These are phyloP conservation scores for Myotis vivesi DNA, from an alignment of 2,797 vertebrate species.

Conservation along the genomic window DNA sequence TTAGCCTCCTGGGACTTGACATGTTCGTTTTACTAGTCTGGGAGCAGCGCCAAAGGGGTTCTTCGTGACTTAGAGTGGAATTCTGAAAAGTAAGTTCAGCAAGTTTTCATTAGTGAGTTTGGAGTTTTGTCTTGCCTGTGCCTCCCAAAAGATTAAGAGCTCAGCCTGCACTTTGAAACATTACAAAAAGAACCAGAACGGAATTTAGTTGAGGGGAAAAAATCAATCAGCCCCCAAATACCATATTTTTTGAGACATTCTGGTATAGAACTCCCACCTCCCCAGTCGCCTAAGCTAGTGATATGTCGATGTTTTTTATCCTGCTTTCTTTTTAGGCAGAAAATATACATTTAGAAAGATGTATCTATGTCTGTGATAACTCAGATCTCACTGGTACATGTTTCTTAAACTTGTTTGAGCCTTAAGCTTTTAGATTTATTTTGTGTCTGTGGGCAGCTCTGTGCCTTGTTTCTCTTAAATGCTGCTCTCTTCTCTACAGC, in stretches of 20 bases:
- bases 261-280: constrained; percentile 44
- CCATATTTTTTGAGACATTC: constrained; percentile 66
- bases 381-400: not conserved
- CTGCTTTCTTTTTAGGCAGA: constrained; percentile 60
- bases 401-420: constrained; percentile 42
- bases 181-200: constrained; percentile 31
- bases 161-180: constrained; percentile 70
- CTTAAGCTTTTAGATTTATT: constrained; percentile 24
- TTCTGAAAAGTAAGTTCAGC: constrained; percentile 80
- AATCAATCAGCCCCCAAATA: constrained; percentile 68
- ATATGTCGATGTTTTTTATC: constrained; percentile 57
- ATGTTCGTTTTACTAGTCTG: constrained; percentile 81
- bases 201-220: constrained; percentile 52
- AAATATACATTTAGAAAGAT: constrained; percentile 46
- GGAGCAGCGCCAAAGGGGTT: constrained; percentile 82
- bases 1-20: constrained; percentile 73
- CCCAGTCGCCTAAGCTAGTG: constrained; percentile 6
- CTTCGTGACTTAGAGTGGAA: constrained; percentile 83
- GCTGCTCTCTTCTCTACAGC: not conserved
- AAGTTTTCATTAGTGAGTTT: constrained; percentile 78
- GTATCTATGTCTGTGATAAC: constrained; percentile 12
- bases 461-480: constrained; percentile 38
- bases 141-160: constrained; percentile 73
- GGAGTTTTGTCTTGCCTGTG: constrained; percentile 72
- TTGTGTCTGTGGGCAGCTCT: constrained; percentile 10